phyloP scores from a whole-genome alignment of 2,888 invertebrate species.

The Dicranocentrus wangi region DNA sequence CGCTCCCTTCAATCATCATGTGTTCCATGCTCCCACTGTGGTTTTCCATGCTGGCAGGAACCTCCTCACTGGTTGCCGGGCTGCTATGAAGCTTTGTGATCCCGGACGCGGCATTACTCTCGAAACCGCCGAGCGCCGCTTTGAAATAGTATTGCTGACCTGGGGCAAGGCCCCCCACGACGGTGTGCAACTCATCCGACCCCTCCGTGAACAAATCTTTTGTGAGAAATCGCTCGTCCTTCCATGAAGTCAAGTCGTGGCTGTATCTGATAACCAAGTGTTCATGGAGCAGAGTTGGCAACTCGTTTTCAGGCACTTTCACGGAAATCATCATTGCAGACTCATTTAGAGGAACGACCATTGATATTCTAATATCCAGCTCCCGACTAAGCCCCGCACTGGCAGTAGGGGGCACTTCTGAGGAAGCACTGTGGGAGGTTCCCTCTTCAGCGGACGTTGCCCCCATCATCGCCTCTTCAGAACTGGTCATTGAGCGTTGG shows the following conservation, averaged over 20 bases:
- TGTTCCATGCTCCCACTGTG: slow-evolving; percentile 53
- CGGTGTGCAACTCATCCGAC: slow-evolving; percentile 66
- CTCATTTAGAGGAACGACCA: slow-evolving; percentile 67
- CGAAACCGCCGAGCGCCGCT: slow-evolving; percentile 63
- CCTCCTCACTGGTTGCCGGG: slow-evolving; percentile 31
- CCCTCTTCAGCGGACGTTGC: slow-evolving; percentile 18
- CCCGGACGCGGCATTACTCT: slow-evolving; percentile 69
- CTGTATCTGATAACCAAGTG: slow-evolving; percentile 67
- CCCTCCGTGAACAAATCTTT: slow-evolving; percentile 69
- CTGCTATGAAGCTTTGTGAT: slow-evolving; percentile 55
- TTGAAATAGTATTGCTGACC: slow-evolving; percentile 71
- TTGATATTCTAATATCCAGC: slow-evolving; percentile 64
- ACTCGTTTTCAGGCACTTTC: slow-evolving; percentile 63
- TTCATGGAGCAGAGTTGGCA: slow-evolving; percentile 62
- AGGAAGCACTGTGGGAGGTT: slow-evolving; percentile 11
- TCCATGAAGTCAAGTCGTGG: slow-evolving; percentile 66
- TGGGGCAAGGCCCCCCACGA: slow-evolving; percentile 62
- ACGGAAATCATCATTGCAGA: slow-evolving; percentile 69
- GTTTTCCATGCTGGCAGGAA: slow-evolving; percentile 40
- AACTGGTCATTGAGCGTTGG: slow-evolving; percentile 50
- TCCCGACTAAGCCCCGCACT: slow-evolving; percentile 12
- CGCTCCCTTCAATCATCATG: slow-evolving; percentile 23
- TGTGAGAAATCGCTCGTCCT: slow-evolving; percentile 57
- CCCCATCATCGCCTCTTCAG: slow-evolving; percentile 37
- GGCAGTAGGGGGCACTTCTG: slow-evolving; percentile 37